These are phyloP conservation scores for Notocelia uddmanniana DNA, from an alignment of 2,888 invertebrate species.

Conservation along the genomic window DNA sequence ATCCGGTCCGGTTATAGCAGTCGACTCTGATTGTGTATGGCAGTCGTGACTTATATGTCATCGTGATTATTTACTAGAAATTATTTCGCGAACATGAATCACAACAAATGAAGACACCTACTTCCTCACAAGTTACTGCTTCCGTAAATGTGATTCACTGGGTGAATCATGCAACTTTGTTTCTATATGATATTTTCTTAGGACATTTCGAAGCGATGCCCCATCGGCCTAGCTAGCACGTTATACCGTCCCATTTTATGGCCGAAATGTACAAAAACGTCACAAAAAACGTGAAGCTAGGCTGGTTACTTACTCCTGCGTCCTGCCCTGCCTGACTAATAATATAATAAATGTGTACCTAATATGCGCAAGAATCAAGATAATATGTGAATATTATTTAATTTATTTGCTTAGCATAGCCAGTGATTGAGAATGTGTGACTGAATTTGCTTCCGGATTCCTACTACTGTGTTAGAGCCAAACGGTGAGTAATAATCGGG, in stretches of 20 bases:
- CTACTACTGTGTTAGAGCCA: not conserved
- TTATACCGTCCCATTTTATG: no score
- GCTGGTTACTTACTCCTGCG: slow-evolving; percentile 5
- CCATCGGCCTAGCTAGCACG: no score
- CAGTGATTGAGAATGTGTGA: not conserved
- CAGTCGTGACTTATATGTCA: no score
- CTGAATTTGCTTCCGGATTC: not conserved
- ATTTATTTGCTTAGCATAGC: not conserved
- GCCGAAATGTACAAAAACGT: no score
- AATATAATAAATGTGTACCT: not conserved
- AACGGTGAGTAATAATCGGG: slow-evolving; percentile 64
- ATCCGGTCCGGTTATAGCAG: slow-evolving; percentile 15
- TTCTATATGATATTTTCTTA: slow-evolving; percentile 15
- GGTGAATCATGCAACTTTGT: slow-evolving; percentile 40
- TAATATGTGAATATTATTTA: not conserved
- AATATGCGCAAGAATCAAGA: not conserved
- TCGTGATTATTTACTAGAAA: slow-evolving; percentile 30
- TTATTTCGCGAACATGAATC: slow-evolving; percentile 29
- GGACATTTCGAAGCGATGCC: slow-evolving; percentile 17
- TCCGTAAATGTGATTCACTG: slow-evolving; percentile 41
- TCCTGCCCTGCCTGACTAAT: no score
- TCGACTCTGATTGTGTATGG: not conserved
- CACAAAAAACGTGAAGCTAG: no score
- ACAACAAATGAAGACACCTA: slow-evolving; percentile 32
- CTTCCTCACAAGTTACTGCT: slow-evolving; percentile 38